Base-by-base conservation (phyloP, 2,797 vertebrate genomes). In the Acanthornis magna region DNA sequence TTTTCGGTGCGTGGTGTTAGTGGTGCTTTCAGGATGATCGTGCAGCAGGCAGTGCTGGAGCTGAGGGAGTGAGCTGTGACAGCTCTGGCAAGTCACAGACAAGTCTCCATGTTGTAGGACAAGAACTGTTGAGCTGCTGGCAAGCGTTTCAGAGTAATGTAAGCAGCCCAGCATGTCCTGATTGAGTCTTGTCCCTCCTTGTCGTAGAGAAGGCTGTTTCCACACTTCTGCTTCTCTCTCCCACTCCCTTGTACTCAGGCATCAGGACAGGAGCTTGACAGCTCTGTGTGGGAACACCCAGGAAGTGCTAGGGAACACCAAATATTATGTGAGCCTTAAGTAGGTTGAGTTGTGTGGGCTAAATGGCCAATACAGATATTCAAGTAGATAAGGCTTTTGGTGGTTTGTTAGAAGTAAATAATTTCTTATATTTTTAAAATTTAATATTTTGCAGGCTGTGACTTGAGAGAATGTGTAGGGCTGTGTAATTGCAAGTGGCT, bases 271-370 rank as follows among this genome's bases (percentile, higher is more conserved):
- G 63, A 94, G 47, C 70, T 43, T 94, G 82, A 63, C 79, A 93
- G 55, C 17, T 54, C 57, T 73, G 48, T 91, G 86, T 92, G 67
- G 86, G 71, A 93, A 82, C 67, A 93, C 38, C 40, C 55, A 87
- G 85, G 67, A 88, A 91, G 67, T 29, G 34, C 78, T 62, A 61
- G 66, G 70, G 66, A 86, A 65, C 47, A 72, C 54, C 55, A 78
- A 5, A 73, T 76, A 81, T 42, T 71, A 12, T 14, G 26, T 51
- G 84, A 84, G 76, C 70, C 54, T 68, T 80, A 54, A 23, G 55
- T 85, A 78, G 66, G 32, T 76, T 78, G 48, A 88, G 43, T 43
- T 79, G 55, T 47, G 74, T 93, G 71, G 77, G 74, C 77, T 87
- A 36, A 92, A 61, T 20, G 30, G 27, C 57, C 21, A 11, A 18